Conservation (phyloP, 2,113 vertebrate species). For the Cavia porcellus region DNA sequence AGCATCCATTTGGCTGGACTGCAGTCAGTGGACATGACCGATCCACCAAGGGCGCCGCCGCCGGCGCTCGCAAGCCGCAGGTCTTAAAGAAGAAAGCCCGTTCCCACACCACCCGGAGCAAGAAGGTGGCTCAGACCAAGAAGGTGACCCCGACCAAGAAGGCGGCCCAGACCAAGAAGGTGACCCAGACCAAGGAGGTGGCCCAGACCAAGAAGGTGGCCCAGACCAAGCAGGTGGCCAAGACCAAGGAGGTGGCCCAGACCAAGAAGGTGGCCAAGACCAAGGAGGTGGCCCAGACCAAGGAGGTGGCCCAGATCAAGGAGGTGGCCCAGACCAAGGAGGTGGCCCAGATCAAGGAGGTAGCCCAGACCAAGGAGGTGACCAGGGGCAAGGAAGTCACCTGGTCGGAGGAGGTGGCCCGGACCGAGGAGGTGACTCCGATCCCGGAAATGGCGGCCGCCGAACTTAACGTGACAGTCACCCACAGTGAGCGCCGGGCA, state of each 20-base stretch:
- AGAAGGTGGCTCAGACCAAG: neutral
- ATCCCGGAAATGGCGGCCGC: constrained; percentile 56
- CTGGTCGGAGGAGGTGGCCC: neutral
- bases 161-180: neutral
- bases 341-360: neutral
- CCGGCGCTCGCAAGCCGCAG: constrained; percentile 69
- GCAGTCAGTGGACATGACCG: constrained; percentile 59
- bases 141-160: neutral
- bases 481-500: constrained; percentile 72
- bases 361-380: neutral
- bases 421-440: neutral
- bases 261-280: neutral
- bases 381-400: neutral
- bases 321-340: neutral
- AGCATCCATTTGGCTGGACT: neutral
- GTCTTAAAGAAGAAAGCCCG: constrained; percentile 77
- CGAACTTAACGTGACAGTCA: constrained; percentile 72
- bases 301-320: constrained; percentile 10
- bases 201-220: neutral
- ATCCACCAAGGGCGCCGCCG: constrained; percentile 74
- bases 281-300: neutral
- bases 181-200: neutral
- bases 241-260: neutral
- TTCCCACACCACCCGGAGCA: neutral
- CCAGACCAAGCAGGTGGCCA: neutral